phyloP scores from a whole-genome alignment of 2,888 invertebrate species.

The Celastrina argiolus region DNA sequence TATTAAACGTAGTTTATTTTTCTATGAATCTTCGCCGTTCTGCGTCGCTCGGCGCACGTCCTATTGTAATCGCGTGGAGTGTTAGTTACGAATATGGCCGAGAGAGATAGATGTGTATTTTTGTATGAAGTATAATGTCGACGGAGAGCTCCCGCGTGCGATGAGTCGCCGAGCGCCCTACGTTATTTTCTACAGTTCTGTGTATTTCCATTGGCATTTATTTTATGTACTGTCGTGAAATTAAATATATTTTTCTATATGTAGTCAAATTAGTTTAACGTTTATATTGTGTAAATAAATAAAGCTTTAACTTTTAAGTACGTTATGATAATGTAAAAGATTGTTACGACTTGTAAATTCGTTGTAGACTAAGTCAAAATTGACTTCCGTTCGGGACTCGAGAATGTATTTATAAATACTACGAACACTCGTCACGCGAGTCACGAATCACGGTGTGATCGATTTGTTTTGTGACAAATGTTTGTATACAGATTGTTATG shows the following conservation, averaged over 20 bases:
- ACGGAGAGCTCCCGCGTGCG: background rate
- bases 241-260: constrained; percentile 43
- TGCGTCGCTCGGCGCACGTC: constrained; percentile 28
- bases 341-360: constrained; percentile 68
- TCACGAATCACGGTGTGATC: background rate
- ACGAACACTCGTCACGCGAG: background rate
- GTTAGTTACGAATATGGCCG: constrained; percentile 30
- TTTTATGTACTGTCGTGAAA: constrained; percentile 42
- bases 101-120: constrained; percentile 42
- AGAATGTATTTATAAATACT: constrained; percentile 15
- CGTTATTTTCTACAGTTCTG: constrained; percentile 43
- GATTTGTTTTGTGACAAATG: background rate
- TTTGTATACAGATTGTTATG: constrained; percentile 22
- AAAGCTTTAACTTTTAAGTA: constrained; percentile 67
- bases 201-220: constrained; percentile 56
- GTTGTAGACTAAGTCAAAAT: constrained; percentile 56
- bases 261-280: constrained; percentile 36
- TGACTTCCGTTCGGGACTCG: constrained; percentile 44
- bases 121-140: constrained; percentile 38
- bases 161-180: constrained; percentile 38
- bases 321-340: constrained; percentile 56
- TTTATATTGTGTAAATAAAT: constrained; percentile 44
- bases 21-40: constrained; percentile 53
- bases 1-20: constrained; percentile 54
- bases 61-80: constrained; percentile 17